A percentile compares a stretch with the other conserved stretches of the same genome.
Evolutionary conservation across 2,888 invertebrate genomes (phyloP).

Genomic region (Sarcophaga rosellei): DNA sequence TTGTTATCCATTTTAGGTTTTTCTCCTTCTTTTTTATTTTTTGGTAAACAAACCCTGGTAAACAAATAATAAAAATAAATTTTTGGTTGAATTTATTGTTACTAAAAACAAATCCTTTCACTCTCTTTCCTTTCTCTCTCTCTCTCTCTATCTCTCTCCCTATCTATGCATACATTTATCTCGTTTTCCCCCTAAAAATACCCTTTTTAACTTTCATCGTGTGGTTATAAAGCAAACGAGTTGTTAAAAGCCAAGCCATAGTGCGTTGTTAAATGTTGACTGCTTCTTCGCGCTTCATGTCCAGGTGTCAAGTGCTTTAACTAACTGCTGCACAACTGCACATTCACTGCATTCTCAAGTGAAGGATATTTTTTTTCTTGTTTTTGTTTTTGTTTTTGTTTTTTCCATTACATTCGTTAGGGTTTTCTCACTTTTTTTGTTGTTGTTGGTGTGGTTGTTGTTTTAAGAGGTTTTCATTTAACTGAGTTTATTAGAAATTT

Average conservation of each 20-base stretch:
- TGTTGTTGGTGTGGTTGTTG: constrained; percentile 6
- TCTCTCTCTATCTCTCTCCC: constrained; percentile 26
- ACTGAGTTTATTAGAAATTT: constrained; percentile 61
- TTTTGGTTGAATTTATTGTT: constrained; percentile 10
- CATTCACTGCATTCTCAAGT: constrained; percentile 50
- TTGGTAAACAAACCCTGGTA: constrained; percentile 57
- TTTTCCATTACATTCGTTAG: constrained; percentile 35
- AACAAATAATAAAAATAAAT: constrained; percentile 43
- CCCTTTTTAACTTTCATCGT: neutral
- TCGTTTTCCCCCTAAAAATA: neutral
- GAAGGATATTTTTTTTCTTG: constrained; percentile 57
- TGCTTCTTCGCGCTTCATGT: constrained; percentile 42
- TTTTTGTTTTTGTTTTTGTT: constrained; percentile 22
- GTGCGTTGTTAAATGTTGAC: constrained; percentile 17
- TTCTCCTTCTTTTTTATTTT: neutral
- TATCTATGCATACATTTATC: constrained; percentile 3
- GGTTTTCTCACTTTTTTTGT: constrained; percentile 44
- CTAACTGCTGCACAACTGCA: constrained; percentile 55
- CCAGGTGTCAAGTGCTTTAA: constrained; percentile 68
- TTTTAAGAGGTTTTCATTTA: constrained; percentile 48
- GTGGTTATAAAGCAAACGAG: neutral
- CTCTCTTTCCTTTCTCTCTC: constrained; percentile 10
- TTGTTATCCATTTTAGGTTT: neutral
- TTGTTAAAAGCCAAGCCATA: constrained; percentile 3
- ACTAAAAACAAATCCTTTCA: neutral